Evolutionary conservation across 2,797 vertebrate species (phyloP).

Genomic region (Brachyalestes nurse): DNA sequence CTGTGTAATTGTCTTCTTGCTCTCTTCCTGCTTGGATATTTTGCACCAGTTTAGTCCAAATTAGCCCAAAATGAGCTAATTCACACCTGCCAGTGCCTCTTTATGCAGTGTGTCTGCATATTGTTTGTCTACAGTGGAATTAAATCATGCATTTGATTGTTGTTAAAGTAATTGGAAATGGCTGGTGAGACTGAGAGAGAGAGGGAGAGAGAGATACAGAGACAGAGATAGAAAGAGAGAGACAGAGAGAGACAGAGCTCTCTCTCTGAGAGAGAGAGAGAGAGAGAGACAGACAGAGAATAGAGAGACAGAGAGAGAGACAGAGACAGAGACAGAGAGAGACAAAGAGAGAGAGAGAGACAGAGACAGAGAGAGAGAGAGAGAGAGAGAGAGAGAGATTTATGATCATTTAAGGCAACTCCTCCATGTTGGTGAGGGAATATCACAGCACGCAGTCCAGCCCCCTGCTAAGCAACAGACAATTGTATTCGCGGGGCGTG

Average conservation of each 20-base stretch:
- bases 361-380: constrained; percentile 44
- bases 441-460: too few species aligned
- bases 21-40: too few species aligned
- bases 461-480: too few species aligned
- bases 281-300: constrained; percentile 28
- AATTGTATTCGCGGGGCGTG: too few species aligned
- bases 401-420: too few species aligned
- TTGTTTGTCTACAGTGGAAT: constrained; percentile 53
- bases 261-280: not conserved
- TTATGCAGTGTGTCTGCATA: not conserved
- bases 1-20: too few species aligned
- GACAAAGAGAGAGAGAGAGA: constrained; percentile 35
- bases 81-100: not conserved
- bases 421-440: too few species aligned
- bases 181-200: constrained; percentile 61
- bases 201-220: not conserved
- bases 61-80: too few species aligned
- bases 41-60: too few species aligned
- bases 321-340: not conserved
- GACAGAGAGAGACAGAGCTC: too few species aligned
- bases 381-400: constrained; percentile 35
- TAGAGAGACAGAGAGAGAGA: constrained; percentile 34
- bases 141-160: constrained; percentile 74
- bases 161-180: constrained; percentile 68
- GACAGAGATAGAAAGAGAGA: too few species aligned